These are phyloP conservation scores for Chiloscyllium plagiosum DNA, from an alignment of 2,113 vertebrate genomes.

Conservation along the genomic window DNA sequence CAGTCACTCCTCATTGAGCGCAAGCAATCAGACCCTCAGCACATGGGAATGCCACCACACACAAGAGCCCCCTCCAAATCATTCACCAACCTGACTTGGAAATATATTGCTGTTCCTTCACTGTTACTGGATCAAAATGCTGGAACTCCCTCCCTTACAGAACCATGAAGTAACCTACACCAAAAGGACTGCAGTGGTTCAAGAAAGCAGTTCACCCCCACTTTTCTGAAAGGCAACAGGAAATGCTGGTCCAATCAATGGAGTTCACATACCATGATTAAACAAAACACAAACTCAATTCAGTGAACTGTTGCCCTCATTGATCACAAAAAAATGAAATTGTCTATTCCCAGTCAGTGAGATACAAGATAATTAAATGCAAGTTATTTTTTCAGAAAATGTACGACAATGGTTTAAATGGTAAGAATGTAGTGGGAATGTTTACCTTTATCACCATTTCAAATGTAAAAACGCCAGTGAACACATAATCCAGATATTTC, in stretches of 20 bases:
- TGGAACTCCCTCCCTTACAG: no score
- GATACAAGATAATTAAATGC: neutral
- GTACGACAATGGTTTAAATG: neutral
- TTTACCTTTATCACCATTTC: constrained; percentile 99
- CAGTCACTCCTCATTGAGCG: neutral
- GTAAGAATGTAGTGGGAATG: neutral
- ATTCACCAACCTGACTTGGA: no score
- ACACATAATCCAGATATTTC: constrained; percentile 94
- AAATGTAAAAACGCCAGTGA: constrained; percentile 95
- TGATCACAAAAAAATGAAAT: neutral
- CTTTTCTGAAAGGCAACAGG: no score
- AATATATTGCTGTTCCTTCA: no score
- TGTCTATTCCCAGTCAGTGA: neutral
- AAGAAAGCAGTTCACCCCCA: no score
- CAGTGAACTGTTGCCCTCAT: neutral
- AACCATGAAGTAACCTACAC: no score
- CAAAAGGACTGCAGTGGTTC: no score
- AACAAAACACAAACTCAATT: neutral
- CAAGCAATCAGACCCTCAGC: neutral
- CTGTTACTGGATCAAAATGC: no score
- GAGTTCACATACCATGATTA: no score
- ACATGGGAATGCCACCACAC: no score
- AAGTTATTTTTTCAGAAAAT: neutral
- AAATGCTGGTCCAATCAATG: no score
- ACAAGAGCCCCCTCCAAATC: no score